Evolutionary conservation across 2,113 vertebrate genomes (phyloP).

Genomic region (Naja naja): DNA sequence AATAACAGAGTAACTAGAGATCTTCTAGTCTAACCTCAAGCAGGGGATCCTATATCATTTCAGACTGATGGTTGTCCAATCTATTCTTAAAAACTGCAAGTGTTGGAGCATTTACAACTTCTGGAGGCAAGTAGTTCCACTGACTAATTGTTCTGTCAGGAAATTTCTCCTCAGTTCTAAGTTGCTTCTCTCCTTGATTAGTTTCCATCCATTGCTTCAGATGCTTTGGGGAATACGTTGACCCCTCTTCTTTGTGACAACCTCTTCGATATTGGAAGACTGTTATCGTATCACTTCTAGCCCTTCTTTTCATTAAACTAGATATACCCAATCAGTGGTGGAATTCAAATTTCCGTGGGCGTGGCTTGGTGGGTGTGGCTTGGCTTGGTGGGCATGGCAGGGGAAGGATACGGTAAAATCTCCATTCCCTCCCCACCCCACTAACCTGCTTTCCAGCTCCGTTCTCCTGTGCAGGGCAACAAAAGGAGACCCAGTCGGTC

Average conservation of each 20-base stretch:
- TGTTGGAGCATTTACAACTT: not conserved
- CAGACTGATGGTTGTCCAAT: not conserved
- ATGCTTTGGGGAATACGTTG: not conserved
- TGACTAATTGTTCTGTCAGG: not conserved
- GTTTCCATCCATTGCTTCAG: not conserved
- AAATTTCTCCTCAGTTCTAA: not conserved
- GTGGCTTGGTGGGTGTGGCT: too few species aligned
- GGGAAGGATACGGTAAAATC: too few species aligned
- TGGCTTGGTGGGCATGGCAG: too few species aligned
- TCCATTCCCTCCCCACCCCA: too few species aligned
- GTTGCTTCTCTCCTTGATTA: not conserved
- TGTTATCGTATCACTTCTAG: not conserved
- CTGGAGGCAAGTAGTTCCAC: not conserved
- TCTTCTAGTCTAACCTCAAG: not conserved
- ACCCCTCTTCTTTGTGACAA: not conserved
- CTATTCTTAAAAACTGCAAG: not conserved
- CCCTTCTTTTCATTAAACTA: not conserved
- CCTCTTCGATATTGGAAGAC: not conserved
- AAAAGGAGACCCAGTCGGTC: too few species aligned
- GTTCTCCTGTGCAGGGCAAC: too few species aligned
- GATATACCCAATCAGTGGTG: too few species aligned
- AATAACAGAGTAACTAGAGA: not conserved
- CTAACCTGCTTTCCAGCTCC: too few species aligned
- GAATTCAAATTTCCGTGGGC: too few species aligned
- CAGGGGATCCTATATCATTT: not conserved